Conservation (phyloP, 2,888 invertebrate genomes). For the Patella caerulea region DNA sequence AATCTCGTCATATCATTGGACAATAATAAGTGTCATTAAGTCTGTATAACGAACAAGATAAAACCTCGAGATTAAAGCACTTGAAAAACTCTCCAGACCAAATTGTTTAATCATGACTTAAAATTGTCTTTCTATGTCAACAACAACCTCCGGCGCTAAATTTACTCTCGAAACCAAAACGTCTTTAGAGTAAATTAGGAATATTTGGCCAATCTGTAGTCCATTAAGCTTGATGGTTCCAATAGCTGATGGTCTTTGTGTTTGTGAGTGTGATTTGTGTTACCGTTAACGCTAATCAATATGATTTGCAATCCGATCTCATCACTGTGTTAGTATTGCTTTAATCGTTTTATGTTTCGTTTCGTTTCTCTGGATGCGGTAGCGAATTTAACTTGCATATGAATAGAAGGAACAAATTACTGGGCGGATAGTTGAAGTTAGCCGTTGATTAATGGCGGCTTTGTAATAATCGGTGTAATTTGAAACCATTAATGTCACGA, state of each 20-base stretch:
- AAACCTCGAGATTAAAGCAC: slow-evolving; percentile 3
- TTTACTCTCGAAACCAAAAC: slow-evolving; percentile 9
- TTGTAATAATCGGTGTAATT: neutral
- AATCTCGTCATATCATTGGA: slow-evolving; percentile 5
- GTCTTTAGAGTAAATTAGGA: neutral
- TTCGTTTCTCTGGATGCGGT: neutral
- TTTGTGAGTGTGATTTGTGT: too few relatives aligned
- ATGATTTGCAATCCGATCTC: neutral
- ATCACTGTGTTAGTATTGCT: neutral
- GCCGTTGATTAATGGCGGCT: neutral
- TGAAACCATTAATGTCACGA: neutral
- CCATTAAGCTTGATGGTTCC: neutral
- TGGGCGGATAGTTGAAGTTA: neutral
- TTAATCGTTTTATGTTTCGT: neutral
- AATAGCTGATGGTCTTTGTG: neutral
- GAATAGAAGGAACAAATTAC: neutral
- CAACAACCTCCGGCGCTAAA: slow-evolving; percentile 3
- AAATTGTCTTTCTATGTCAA: neutral
- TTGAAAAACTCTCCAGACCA: slow-evolving; percentile 1
- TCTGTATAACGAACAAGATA: slow-evolving; percentile 2
- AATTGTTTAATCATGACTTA: slow-evolving; percentile 6
- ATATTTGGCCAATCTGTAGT: neutral
- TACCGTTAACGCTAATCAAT: neutral
- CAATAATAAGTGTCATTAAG: slow-evolving; percentile 13
- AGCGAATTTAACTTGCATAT: neutral